A percentile compares a stretch with the other conserved stretches of the same genome.
Evolutionary conservation across 2,888 invertebrate species (phyloP).

Genomic region (Quadroppia sp.): DNA sequence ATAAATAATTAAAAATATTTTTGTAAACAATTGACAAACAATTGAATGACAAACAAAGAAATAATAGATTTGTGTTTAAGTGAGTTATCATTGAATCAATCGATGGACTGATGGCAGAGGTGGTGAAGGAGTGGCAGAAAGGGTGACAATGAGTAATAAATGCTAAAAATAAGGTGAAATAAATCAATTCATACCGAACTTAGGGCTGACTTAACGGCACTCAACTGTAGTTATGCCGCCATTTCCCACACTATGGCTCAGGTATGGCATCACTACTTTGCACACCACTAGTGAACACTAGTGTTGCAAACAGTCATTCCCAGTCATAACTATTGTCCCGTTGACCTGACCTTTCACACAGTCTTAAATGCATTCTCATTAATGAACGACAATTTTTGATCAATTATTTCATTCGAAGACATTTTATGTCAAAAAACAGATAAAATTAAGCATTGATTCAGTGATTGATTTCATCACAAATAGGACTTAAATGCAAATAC

Average conservation of each 20-base stretch:
- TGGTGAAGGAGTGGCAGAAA: neutral
- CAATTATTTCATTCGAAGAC: too few species aligned
- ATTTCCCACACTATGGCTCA: constrained; percentile 17
- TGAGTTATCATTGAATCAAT: neutral
- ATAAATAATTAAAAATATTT: neutral
- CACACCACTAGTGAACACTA: neutral
- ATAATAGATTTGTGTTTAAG: neutral
- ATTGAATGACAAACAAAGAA: neutral
- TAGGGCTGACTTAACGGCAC: constrained; percentile 29
- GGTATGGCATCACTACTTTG: neutral
- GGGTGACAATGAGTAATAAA: neutral
- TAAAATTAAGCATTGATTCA: too few species aligned
- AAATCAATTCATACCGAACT: constrained; percentile 22
- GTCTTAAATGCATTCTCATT: too few species aligned
- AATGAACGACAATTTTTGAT: too few species aligned
- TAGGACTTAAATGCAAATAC: too few species aligned
- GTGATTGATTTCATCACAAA: too few species aligned
- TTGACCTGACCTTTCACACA: too few species aligned
- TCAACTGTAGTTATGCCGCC: constrained; percentile 29
- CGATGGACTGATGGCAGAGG: neutral
- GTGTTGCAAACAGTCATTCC: neutral
- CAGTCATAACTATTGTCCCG: neutral
- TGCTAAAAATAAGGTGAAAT: neutral
- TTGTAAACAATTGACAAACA: neutral
- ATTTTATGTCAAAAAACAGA: too few species aligned